Evolutionary conservation across 2,113 vertebrate genomes (phyloP), one percentile per base, ranked within the genome.

Genomic region (Coptodon bakossiorum): DNA sequence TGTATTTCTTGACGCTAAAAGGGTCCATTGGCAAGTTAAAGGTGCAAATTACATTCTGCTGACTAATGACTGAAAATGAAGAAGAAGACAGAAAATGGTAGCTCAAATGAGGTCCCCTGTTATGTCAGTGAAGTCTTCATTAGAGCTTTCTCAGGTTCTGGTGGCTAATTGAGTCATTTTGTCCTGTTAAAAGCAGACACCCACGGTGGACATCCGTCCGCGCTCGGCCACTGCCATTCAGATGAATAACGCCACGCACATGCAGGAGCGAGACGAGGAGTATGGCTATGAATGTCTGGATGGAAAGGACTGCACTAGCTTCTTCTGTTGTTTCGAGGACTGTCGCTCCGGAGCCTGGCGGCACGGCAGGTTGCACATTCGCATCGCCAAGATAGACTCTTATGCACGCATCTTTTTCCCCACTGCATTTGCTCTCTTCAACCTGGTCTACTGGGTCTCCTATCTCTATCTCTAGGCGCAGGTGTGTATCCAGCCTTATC

Each of bases 221-320:
- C 96, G 99, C 63, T 99, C 99, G 24, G 98, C 98, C 31, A 99
- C 99, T 1, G 97, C 97, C 88, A 99, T 99, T 93, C 99, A 99
- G 97, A 99, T 99, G 98, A 99, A 99, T 97, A 99, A 99, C 96
- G 98, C 99, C 34, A 98, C 98, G 5, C 98, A 99, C 95, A 97
- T 99, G 92, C 98, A 99, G 95, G 98, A 99, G 95, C 95, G 98
- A 38, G 99, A 99, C 83, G 99, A 99, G 90, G 99, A 99, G 78
- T 99, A 98, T 0, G 99, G 99, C 2, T 99, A 99, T 0, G 99
- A 99, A 81, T 99, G 99, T 95, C 97, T 99, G 7, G 99, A 99
- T 7, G 99, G 99, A 86, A 99, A 99, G 96, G 98, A 99, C 98
- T 99, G 98, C 96, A 97, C 98, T 96, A 99, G 98, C 90, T 99